A percentile compares a stretch with the other conserved stretches of the same genome.
Evolutionary conservation across 2,797 vertebrate species (phyloP).

Genomic region (Hydrolagus colliei): DNA sequence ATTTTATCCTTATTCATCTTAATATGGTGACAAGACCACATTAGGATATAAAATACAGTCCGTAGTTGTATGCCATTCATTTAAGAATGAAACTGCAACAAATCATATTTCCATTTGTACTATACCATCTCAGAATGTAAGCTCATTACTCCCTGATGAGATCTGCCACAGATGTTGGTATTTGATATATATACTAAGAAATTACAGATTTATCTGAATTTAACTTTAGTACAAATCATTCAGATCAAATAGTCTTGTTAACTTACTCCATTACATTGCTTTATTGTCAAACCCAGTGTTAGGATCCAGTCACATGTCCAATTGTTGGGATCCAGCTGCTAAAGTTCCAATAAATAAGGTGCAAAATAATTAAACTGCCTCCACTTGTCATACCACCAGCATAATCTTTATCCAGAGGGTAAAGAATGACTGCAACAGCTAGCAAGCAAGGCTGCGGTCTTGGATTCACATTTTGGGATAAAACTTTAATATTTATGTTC

Average conservation of each 20-base stretch:
- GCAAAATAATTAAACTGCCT: neutral
- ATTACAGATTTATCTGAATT: neutral
- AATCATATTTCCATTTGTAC: too few relatives aligned
- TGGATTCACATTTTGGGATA: too few relatives aligned
- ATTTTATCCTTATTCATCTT: conserved; percentile 5
- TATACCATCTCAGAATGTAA: neutral
- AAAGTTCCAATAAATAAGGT: neutral
- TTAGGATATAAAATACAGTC: neutral
- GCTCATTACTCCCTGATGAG: neutral
- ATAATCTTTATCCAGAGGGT: too few relatives aligned
- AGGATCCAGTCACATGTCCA: neutral
- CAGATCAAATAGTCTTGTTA: neutral
- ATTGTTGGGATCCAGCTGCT: too few relatives aligned
- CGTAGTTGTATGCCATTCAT: neutral
- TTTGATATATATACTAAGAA: neutral
- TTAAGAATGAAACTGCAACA: neutral
- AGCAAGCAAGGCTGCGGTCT: too few relatives aligned
- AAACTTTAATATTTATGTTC: neutral
- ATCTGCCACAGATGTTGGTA: neutral
- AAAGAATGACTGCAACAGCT: too few relatives aligned
- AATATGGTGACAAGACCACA: neutral
- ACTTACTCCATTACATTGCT: neutral
- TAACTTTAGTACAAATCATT: conserved; percentile 6
- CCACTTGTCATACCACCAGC: neutral
- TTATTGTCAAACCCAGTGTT: neutral